These are phyloP conservation scores for Rhegmatorhina hoffmannsi DNA, from an alignment of 2,113 vertebrate species.

Conservation along the genomic window DNA sequence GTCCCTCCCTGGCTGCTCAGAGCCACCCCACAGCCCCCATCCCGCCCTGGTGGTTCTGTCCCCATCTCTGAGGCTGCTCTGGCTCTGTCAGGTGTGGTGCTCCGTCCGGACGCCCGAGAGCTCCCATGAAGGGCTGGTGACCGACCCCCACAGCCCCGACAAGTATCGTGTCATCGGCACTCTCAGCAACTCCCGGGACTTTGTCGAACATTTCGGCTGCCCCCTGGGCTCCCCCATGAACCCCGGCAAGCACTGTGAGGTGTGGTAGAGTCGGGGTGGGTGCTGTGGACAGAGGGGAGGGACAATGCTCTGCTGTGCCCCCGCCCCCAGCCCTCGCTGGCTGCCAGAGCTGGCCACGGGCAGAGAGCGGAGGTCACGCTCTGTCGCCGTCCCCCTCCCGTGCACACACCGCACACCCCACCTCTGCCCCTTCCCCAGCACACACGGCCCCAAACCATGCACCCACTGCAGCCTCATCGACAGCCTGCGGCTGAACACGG, in stretches of 20 bases:
- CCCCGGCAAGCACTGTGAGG: slow-evolving; percentile 90
- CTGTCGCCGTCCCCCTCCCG: background rate
- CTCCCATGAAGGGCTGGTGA: slow-evolving; percentile 95
- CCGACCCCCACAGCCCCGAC: slow-evolving; percentile 94
- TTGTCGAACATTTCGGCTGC: slow-evolving; percentile 89
- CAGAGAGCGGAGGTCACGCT: background rate
- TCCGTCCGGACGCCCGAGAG: slow-evolving; percentile 96
- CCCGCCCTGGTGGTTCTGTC: rapidly evolving
- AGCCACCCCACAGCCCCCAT: background rate
- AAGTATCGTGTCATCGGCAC: slow-evolving; percentile 94
- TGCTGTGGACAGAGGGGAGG: background rate
- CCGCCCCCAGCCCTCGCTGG: background rate
- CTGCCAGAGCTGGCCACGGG: background rate
- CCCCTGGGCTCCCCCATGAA: slow-evolving; percentile 91
- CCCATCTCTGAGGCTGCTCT: background rate
- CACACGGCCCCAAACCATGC: background rate
- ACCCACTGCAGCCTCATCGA: background rate
- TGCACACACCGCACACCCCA: background rate
- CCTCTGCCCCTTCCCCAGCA: background rate
- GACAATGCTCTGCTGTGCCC: background rate
- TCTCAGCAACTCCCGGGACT: slow-evolving; percentile 95
- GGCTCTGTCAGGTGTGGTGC: slow-evolving; percentile 88
- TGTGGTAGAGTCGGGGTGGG: slow-evolving; percentile 83
- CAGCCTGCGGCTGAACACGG: background rate
- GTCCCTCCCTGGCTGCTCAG: rapidly evolving